phyloP scores from a whole-genome alignment of 2,888 invertebrate species.

The Lycia hirtaria region DNA sequence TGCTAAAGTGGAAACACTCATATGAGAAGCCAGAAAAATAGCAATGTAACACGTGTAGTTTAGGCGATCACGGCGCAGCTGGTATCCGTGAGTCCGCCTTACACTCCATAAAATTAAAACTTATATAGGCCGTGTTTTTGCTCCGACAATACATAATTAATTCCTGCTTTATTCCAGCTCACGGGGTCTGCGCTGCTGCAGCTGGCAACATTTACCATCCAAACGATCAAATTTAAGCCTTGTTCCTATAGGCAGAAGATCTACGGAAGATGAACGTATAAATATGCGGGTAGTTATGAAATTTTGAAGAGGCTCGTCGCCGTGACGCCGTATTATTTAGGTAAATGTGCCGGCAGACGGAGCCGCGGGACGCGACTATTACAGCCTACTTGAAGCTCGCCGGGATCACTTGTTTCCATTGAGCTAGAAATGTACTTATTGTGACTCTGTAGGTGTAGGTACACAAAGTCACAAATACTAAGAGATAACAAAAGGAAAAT shows the following conservation, averaged over 20 bases:
- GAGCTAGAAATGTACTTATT: conserved; percentile 16
- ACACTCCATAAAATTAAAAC: conserved; percentile 31
- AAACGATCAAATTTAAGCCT: background rate
- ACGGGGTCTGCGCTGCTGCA: conserved; percentile 30
- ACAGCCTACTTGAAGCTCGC: conserved; percentile 18
- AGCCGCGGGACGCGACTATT: conserved; percentile 19
- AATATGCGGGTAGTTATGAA: conserved; percentile 32
- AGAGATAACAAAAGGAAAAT: no score
- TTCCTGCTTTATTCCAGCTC: conserved; percentile 39
- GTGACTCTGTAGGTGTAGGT: no score
- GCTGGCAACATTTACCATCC: background rate
- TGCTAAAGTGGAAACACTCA: no score
- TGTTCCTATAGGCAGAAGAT: background rate
- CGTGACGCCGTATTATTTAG: conserved; percentile 32
- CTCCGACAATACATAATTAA: conserved; percentile 39
- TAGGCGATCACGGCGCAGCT: background rate
- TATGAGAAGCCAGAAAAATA: no score
- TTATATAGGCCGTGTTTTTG: conserved; percentile 31
- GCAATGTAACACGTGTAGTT: no score
- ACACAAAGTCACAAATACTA: no score
- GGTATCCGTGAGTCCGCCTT: background rate
- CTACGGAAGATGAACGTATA: background rate
- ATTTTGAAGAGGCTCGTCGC: conserved; percentile 36
- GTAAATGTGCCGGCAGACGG: conserved; percentile 23
- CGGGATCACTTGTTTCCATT: conserved; percentile 17